Evolutionary conservation across 2,888 invertebrate species (phyloP).

Genomic region (Coelinius sp.): DNA sequence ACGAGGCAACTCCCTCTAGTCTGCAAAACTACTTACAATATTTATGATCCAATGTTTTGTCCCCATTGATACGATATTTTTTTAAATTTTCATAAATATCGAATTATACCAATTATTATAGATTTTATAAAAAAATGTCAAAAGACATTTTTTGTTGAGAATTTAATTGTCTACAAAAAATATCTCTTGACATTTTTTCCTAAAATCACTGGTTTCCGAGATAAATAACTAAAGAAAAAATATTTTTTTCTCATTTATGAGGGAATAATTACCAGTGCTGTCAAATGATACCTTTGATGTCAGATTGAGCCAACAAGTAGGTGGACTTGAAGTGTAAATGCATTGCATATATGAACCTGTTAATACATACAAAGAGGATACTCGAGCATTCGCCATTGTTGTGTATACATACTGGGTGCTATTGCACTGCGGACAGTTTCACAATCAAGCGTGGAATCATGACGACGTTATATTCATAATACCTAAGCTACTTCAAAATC

Average conservation of each 20-base stretch:
- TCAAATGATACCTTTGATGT: not conserved
- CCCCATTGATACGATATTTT: not conserved
- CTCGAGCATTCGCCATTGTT: constrained; percentile 52
- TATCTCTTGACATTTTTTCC: too few relatives aligned
- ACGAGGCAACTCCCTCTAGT: constrained; percentile 9
- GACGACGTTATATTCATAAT: constrained; percentile 58
- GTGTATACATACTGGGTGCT: constrained; percentile 51
- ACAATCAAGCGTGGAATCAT: constrained; percentile 61
- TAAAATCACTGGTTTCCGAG: too few relatives aligned
- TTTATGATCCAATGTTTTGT: not conserved
- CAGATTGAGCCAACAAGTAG: not conserved
- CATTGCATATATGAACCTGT: too few relatives aligned
- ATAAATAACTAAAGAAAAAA: not conserved
- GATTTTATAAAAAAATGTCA: too few relatives aligned
- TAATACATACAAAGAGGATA: constrained; percentile 21
- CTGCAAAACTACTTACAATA: constrained; percentile 1
- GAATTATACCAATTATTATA: too few relatives aligned
- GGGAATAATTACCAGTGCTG: not conserved
- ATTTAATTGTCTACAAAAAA: too few relatives aligned
- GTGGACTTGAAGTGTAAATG: too few relatives aligned
- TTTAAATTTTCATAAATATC: too few relatives aligned
- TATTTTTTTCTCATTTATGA: too few relatives aligned
- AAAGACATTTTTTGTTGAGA: too few relatives aligned
- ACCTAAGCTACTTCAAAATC: constrained; percentile 6
- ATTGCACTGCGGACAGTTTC: constrained; percentile 55